phyloP scores from a whole-genome alignment of 1,140 invertebrate genomes.

The Maniola jurtina region DNA sequence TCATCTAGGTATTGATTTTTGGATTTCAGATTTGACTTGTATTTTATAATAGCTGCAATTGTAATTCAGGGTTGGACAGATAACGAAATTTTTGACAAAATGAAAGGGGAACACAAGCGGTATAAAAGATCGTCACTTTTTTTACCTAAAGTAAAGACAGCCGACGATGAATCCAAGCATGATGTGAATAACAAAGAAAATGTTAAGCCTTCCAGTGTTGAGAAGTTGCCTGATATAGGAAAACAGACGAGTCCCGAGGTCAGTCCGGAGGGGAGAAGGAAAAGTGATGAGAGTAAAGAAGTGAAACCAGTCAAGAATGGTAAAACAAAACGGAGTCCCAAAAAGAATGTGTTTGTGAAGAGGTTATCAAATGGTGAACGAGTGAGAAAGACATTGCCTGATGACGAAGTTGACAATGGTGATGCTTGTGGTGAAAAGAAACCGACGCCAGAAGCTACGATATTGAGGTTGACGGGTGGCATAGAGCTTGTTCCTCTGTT shows the following conservation, averaged over 20 bases:
- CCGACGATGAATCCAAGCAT: slow-evolving; percentile 50
- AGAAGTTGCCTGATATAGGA: slow-evolving; percentile 61
- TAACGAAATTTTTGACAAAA: slow-evolving; percentile 64
- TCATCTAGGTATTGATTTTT: background rate
- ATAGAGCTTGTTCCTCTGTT: slow-evolving; percentile 85
- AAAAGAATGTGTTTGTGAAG: slow-evolving; percentile 59
- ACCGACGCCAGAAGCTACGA: slow-evolving; percentile 72
- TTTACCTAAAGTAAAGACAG: slow-evolving; percentile 74
- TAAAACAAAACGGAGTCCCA: slow-evolving; percentile 41
- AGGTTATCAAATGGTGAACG: slow-evolving; percentile 57
- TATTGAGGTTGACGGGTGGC: slow-evolving; percentile 79
- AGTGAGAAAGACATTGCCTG: slow-evolving; percentile 38
- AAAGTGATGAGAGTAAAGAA: slow-evolving; percentile 34
- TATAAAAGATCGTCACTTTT: slow-evolving; percentile 65
- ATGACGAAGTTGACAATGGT: slow-evolving; percentile 34
- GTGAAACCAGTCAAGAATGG: slow-evolving; percentile 32
- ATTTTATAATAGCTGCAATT: too few species aligned
- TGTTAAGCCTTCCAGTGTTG: slow-evolving; percentile 40
- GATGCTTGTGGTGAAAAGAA: slow-evolving; percentile 49
- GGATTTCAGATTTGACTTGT: background rate
- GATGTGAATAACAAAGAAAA: slow-evolving; percentile 46
- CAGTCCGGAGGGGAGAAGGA: slow-evolving; percentile 19
- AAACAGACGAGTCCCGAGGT: slow-evolving; percentile 27
- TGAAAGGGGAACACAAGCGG: slow-evolving; percentile 53
- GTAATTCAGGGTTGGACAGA: slow-evolving; percentile 69